Conservation (phyloP, 2,888 invertebrate genomes). For the Smittia aterrima region DNA sequence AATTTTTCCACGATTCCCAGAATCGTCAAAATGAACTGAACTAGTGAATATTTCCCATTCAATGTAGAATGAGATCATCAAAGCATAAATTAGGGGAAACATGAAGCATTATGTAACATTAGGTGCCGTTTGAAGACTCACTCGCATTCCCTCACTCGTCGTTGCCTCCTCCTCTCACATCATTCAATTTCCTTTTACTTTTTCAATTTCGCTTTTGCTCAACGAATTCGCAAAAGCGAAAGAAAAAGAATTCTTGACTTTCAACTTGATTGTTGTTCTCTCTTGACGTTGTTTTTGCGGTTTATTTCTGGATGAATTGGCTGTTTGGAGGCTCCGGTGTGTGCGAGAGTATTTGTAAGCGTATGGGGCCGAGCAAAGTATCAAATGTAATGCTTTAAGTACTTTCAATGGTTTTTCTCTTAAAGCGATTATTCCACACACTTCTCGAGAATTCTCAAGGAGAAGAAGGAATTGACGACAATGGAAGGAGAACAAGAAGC, state of each 20-base stretch:
- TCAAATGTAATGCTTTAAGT: conserved; percentile 1
- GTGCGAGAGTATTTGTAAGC: neutral
- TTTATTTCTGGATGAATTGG: neutral
- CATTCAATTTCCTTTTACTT: conserved; percentile 20
- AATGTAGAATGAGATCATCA: neutral
- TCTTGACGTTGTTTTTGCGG: neutral
- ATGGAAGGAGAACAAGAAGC: neutral
- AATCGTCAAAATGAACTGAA: too few species aligned
- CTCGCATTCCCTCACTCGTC: neutral
- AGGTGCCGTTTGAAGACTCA: neutral
- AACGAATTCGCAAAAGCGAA: neutral
- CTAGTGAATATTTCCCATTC: too few species aligned
- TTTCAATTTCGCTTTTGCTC: conserved; percentile 12
- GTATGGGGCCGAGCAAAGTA: neutral
- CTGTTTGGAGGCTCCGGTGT: too few species aligned
- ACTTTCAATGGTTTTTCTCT: neutral
- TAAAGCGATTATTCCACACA: neutral
- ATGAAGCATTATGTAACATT: conserved; percentile 29
- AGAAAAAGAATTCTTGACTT: conserved; percentile 8
- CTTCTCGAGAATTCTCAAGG: neutral
- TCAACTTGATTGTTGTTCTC: conserved; percentile 26
- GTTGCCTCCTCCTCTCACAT: neutral
- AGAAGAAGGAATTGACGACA: neutral
- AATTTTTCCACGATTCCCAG: too few species aligned
- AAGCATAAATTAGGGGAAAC: conserved; percentile 17